Evolutionary conservation across 2,888 invertebrate species (phyloP).

Genomic region (Marronus borbonicus): DNA sequence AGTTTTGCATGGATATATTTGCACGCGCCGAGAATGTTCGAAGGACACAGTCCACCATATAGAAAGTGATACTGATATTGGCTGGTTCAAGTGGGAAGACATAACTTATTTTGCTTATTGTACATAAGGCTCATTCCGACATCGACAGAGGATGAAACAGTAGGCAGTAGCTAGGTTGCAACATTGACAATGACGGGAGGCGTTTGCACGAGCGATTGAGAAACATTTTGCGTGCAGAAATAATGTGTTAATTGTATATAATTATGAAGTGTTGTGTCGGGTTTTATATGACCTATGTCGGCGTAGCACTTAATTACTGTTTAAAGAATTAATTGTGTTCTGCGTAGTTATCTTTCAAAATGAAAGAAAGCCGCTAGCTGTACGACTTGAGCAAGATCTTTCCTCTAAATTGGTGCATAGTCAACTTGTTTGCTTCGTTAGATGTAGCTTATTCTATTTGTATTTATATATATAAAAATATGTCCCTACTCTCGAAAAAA

Average conservation of each 20-base stretch:
- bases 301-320: not conserved
- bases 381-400: not conserved
- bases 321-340: not conserved
- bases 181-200: constrained; percentile 13
- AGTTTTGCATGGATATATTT: too few species aligned
- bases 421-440: too few species aligned
- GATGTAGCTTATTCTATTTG: too few species aligned
- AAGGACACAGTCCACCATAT: too few species aligned
- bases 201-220: not conserved
- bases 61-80: too few species aligned
- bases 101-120: too few species aligned
- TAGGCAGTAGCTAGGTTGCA: not conserved
- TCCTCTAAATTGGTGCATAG: not conserved
- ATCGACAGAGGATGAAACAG: not conserved
- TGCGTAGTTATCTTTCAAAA: not conserved
- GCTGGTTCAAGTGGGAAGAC: too few species aligned
- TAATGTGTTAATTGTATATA: not conserved
- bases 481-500: too few species aligned
- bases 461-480: too few species aligned
- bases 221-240: not conserved
- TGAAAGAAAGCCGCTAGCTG: not conserved
- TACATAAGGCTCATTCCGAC: not conserved
- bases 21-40: too few species aligned
- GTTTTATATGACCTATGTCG: not conserved
- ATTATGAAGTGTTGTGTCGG: not conserved